Evolutionary conservation across 2,797 vertebrate species (phyloP), one percentile per base, ranked within the genome.

Genomic region (Propithecus deckenii): DNA sequence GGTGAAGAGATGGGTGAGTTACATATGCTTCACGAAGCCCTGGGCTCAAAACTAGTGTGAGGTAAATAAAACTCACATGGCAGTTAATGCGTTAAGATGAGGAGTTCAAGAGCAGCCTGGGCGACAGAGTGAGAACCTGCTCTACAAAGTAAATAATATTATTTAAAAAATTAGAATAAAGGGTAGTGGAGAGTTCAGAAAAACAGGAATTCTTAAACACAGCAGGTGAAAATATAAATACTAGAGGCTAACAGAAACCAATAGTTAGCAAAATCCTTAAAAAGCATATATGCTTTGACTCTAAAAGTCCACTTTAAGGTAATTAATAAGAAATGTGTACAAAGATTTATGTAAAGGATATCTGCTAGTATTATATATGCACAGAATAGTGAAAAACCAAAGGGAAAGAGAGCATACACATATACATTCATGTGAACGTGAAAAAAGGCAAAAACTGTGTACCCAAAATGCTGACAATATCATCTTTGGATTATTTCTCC

Each of bases 171-270:
- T 14, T 48, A n/a, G 50, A 69, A 75, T 65, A 52, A 61, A 89
- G 10, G n/a, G 25, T 69, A 95, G 15, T 17, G 72, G 20, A 96
- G 4, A 96, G 35, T 61, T 95, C 71, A 95, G 72, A 89, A 96
- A 93, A 86, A 89, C 3, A 89, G 8, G 35, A 91, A 71, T 30
- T 84, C 50, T 76, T 79, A 81, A 81, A 96, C 20, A 80, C 8
- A 4, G 41, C 46, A 94, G 35, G 23, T 61, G 35, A 84, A 87
- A 93, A 93, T 30, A 61, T 23, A 85, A 94, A 79, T 71, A 83
- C 35, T 65, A 32, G 22, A 74, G 14, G 28, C 5, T 63, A 76
- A 72, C 35, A 43, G 23, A 96, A 94, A 91, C 22, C 61, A 94
- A 65, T 2, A 28, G 30, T 48, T 5, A 28, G 30, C 72, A 87